These are phyloP conservation scores for Apodemus agrarius DNA, from an alignment of 2,797 vertebrate species.

Conservation along the genomic window DNA sequence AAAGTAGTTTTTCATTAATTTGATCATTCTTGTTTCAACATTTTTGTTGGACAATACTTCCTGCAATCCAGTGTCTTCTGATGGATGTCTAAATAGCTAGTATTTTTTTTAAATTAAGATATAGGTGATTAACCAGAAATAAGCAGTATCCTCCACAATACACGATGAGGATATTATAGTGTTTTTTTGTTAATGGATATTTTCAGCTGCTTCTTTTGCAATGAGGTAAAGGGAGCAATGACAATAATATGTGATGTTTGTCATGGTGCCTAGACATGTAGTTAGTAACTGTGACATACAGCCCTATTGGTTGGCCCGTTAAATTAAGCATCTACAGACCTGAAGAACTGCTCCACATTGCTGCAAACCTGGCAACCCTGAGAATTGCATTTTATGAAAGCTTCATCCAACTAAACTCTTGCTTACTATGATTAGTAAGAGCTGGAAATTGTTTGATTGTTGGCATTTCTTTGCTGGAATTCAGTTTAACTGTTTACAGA, in stretches of 20 bases:
- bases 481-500: constrained; percentile 14
- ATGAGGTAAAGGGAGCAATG: not conserved
- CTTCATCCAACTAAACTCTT: not conserved
- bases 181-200: not conserved
- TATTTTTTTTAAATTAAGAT: constrained; percentile 31
- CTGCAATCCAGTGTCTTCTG: constrained; percentile 1
- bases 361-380: not conserved
- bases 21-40: constrained; percentile 15
- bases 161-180: not conserved
- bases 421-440: constrained; percentile 5
- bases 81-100: constrained; percentile 27
- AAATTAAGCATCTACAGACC: not conserved
- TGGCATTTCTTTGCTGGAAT: constrained; percentile 44
- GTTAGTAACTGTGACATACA: not conserved
- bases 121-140: constrained; percentile 35
- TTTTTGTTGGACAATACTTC: constrained; percentile 14
- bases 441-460: constrained; percentile 30
- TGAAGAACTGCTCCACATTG: not conserved
- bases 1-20: constrained; percentile 53
- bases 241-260: not conserved
- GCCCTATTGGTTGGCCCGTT: not conserved
- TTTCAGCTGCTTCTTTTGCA: constrained; percentile 21
- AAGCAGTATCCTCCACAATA: not conserved
- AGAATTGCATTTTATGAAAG: constrained; percentile 39
- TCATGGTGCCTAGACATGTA: constrained; percentile 15